Conservation (phyloP, 2,113 vertebrate species). For the Callipepla californica region DNA sequence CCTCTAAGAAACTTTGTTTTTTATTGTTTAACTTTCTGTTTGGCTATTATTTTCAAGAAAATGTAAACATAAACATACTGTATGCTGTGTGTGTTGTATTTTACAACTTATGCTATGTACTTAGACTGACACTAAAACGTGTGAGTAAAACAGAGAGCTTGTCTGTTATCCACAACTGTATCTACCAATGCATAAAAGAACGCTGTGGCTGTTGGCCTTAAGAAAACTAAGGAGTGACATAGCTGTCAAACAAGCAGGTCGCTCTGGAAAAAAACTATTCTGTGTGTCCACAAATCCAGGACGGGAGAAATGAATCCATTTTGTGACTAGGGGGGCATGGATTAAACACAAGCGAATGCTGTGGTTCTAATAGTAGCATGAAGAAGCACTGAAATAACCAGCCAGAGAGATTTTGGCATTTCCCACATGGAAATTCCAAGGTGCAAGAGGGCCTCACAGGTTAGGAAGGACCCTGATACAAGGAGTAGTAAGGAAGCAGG, state of each 20-base stretch:
- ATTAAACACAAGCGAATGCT: not conserved
- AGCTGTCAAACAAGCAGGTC: not conserved
- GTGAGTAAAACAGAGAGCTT: not conserved
- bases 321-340: not conserved
- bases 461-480: not conserved
- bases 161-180: not conserved
- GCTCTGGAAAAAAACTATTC: not conserved
- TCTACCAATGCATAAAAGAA: not conserved
- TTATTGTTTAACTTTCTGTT: not conserved
- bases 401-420: not conserved
- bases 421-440: not conserved
- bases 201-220: not conserved
- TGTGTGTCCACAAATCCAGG: not conserved
- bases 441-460: not conserved
- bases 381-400: not conserved
- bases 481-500: not conserved
- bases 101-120: too few species aligned
- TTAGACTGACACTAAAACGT: not conserved
- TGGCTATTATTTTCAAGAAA: not conserved
- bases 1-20: not conserved
- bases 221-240: not conserved
- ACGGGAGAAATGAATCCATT: not conserved
- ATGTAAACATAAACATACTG: not conserved
- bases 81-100: not conserved
- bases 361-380: not conserved